Conservation (phyloP, 2,888 invertebrate species). For the Cheilosia vernalis region DNA sequence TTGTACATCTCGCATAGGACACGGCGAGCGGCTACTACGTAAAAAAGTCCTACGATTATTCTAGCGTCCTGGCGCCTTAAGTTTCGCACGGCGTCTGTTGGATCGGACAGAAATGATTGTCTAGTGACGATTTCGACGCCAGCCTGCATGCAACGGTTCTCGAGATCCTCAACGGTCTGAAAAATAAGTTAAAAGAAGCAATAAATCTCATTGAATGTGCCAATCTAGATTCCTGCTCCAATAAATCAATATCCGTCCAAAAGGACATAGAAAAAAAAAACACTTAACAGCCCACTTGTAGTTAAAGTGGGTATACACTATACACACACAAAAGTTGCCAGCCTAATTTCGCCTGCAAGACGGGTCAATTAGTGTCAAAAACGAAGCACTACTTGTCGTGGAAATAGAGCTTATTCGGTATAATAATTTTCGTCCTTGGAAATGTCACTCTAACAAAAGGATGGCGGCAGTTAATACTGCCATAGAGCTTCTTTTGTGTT, state of each 20-base stretch:
- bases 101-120: constrained; percentile 98
- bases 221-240: not conserved
- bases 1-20: constrained; percentile 99
- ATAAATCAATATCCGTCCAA: constrained; percentile 31
- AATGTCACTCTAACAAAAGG: constrained; percentile 35
- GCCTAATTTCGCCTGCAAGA: constrained; percentile 39
- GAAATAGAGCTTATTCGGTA: constrained; percentile 60
- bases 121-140: constrained; percentile 98
- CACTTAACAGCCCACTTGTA: not conserved
- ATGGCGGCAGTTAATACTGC: constrained; percentile 21
- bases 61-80: constrained; percentile 97
- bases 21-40: constrained; percentile 97
- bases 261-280: not conserved
- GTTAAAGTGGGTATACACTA: not conserved
- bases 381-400: constrained; percentile 53
- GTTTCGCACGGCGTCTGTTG: constrained; percentile 97
- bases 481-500: constrained; percentile 51
- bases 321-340: constrained; percentile 11
- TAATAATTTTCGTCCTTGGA: constrained; percentile 58
- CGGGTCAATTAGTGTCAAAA: constrained; percentile 67
- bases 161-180: constrained; percentile 98
- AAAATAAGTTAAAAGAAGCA: constrained; percentile 79
- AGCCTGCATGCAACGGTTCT: constrained; percentile 94
- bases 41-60: constrained; percentile 99
- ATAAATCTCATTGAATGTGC: not conserved